These are phyloP conservation scores for Micromys minutus DNA, from an alignment of 2,113 vertebrate species.

Conservation along the genomic window DNA sequence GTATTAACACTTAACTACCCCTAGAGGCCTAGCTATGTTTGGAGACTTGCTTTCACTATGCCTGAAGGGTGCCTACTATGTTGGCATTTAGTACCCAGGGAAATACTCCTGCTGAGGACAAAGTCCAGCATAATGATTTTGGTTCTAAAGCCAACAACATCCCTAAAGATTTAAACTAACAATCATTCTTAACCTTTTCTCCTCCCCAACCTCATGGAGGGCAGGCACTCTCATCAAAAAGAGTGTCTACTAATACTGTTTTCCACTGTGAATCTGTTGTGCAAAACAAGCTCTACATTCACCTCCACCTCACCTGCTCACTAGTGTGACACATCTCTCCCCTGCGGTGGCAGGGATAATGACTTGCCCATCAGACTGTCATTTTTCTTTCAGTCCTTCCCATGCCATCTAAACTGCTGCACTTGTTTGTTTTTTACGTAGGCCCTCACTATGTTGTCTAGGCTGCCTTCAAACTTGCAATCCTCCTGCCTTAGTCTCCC, in stretches of 20 bases:
- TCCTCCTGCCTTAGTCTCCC: not conserved
- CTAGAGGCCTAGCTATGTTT: constrained; percentile 22
- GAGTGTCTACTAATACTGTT: not conserved
- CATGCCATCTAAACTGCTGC: not conserved
- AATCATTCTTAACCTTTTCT: not conserved
- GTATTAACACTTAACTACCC: not conserved
- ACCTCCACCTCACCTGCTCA: not conserved
- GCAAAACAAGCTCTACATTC: constrained; percentile 28
- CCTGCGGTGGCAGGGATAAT: not conserved
- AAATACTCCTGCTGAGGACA: not conserved
- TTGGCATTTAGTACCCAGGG: not conserved
- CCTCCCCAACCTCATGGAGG: not conserved
- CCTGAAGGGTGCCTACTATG: not conserved
- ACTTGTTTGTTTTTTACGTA: not conserved
- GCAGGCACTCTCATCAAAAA: not conserved
- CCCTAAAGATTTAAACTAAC: not conserved
- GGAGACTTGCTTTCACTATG: not conserved
- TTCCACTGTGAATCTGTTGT: constrained; percentile 27
- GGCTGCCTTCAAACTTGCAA: not conserved
- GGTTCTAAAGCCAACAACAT: not conserved
- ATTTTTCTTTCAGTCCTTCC: not conserved
- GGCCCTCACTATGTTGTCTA: not conserved
- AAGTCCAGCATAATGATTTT: not conserved
- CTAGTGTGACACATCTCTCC: not conserved
- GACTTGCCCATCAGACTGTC: not conserved